Percentiles rank a stretch among this genome's conserved stretches.
phyloP scores from a whole-genome alignment of 2,888 invertebrate species.

The Hirtodrosophila trivittata region DNA sequence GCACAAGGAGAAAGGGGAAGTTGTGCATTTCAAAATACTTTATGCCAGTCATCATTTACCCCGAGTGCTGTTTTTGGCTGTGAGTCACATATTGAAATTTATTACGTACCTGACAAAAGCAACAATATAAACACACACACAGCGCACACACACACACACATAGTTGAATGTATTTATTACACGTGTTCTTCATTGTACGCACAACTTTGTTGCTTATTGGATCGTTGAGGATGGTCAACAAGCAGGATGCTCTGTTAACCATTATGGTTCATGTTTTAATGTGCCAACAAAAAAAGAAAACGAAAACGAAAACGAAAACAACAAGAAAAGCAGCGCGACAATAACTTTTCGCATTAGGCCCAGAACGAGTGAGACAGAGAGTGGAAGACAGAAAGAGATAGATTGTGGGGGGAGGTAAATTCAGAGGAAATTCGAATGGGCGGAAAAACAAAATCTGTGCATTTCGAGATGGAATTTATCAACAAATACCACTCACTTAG shows the following conservation, averaged over 20 bases:
- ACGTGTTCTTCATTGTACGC: slow-evolving; percentile 77
- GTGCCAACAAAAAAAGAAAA: too few relatives aligned
- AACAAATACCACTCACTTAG: slow-evolving; percentile 70
- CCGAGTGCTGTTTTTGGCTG: slow-evolving; percentile 11
- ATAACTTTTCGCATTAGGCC: slow-evolving; percentile 77
- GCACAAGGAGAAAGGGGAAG: too few relatives aligned
- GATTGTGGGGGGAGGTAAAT: slow-evolving; percentile 3
- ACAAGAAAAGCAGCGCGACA: slow-evolving; percentile 42
- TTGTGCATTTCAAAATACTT: slow-evolving; percentile 60
- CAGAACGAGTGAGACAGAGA: slow-evolving; percentile 38
- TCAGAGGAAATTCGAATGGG: slow-evolving; percentile 26
- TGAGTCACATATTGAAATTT: slow-evolving; percentile 63
- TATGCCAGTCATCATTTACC: slow-evolving; percentile 71
- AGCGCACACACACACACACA: slow-evolving; percentile 12
- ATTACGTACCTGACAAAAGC: slow-evolving; percentile 64
- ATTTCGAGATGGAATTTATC: slow-evolving; percentile 76
- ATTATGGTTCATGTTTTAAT: slow-evolving; percentile 77
- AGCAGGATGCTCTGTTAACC: slow-evolving; percentile 76
- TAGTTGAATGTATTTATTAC: slow-evolving; percentile 74
- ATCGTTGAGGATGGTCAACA: slow-evolving; percentile 66
- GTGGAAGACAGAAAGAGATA: slow-evolving; percentile 6
- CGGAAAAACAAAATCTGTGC: too few relatives aligned
- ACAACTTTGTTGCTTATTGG: slow-evolving; percentile 69
- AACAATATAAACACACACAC: slow-evolving; percentile 7
- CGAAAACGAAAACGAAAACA: too few relatives aligned